Evolutionary conservation across 2,797 vertebrate genomes (phyloP), one percentile per base, ranked within the genome.

Genomic region (Sebastes vulpes): DNA sequence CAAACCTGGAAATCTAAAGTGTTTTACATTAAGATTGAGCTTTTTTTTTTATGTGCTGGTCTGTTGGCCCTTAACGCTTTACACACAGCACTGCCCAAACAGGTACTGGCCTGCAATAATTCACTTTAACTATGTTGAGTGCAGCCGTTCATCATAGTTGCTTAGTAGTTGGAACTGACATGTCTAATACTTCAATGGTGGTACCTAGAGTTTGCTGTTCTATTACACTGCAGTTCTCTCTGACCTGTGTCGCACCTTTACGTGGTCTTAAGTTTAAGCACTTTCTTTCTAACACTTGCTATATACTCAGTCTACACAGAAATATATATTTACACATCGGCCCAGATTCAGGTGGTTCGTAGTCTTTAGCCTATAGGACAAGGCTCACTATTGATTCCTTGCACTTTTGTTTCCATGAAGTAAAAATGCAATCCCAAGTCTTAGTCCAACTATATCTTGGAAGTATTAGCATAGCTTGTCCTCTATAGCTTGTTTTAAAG

Each of bases 1-100:
- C 83, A 72, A 81, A 89, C 70, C 59, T 89, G 73, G 64, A 88
- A 85, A 65, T 78, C 61, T 38, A 38, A 12, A 28, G 35, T 32
- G 57, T 83, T 90, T 80, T 58, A 58, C 70, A 25, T 69, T 2
- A 12, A 81, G 59, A 53, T 58, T 53, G 42, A 72, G 23, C 25
- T 54, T 76, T 83, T 82, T 29, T 9, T 32, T 80, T 29, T 58
- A 7, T 32, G 18, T 20, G 1, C 48, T 3, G 26, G 46, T 38
- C 42, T 64, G 23, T 84, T 79, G 50, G 68, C 32, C 26, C 0
- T 56, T 23, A 60, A 50, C 28, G 57, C 23, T 46, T 65, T 57
- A 28, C 28, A 66, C 31, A 48, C 31, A 73, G 32, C 21, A 25
- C 32, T 25, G 35, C 53, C 60, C 3, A 25, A 38, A 77, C 60